Base-by-base conservation (phyloP, 2,113 vertebrate species). In the Maccullochella peelii region DNA sequence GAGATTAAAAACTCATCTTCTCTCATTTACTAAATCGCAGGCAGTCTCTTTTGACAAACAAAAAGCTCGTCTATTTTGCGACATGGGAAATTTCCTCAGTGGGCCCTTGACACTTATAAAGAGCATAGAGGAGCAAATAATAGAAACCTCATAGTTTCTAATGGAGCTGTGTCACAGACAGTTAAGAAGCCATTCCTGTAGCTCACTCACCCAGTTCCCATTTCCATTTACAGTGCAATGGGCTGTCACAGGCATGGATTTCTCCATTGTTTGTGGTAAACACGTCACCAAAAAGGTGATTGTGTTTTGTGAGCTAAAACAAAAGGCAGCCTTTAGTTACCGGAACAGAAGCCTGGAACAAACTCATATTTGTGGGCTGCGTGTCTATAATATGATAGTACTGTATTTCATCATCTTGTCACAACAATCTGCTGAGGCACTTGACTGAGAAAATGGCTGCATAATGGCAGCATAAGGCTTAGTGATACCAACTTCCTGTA, bases 121-220 rank as follows among this genome's bases (percentile, higher is more conserved):
- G 79, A 75, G 47, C 50, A 84, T 2, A 75, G 84, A 83, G 71
- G 79, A 73, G 80, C 73, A 89, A 89, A 91, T 86, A 89, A 93
- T 88, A 84, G 81, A 89, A 89, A 82, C 89, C 52, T 88, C 61
- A 82, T 69, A 59, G 73, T 91, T 90, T 91, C 79, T 88, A 91
- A 92, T 86, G 87, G 79, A 88, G 91, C 86, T 83, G 85, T 85
- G 88, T 91, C 87, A 85, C 90, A 79, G 86, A 67, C 86, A 77
- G 87, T 91, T 94, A 88, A 83, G 80, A 94, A 88, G 85, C 86
- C 80, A 86, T 91, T 89, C 74, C 84, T 74, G 77, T 33, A 55
- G 69, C 85, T 86, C 82, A 76, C 77, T 90, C 87, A 86, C 82
- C 77, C 95, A 95, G 9, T 77, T 90, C 79, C 80, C 83, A 89